Evolutionary conservation across 2,113 vertebrate genomes (phyloP).

Genomic region (Glaucomys volans): DNA sequence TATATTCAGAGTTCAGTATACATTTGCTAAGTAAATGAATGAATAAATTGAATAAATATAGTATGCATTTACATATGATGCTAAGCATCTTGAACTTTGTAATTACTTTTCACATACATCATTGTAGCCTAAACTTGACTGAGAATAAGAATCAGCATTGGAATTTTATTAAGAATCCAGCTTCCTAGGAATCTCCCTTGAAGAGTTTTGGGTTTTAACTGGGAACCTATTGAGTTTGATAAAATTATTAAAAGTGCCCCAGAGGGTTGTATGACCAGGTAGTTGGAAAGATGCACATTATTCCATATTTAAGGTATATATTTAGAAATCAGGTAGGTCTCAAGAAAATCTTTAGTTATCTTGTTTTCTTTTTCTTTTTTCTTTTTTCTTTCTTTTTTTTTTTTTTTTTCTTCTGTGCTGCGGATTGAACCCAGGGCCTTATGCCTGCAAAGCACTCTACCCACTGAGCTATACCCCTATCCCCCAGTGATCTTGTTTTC

Average conservation of each 20-base stretch:
- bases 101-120: not conserved
- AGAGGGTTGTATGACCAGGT: not conserved
- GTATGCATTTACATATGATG: not conserved
- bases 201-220: not conserved
- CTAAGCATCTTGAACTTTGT: not conserved
- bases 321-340: not conserved
- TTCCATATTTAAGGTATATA: not conserved
- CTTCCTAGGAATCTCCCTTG: not conserved
- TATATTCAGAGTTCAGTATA: not conserved
- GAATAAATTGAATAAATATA: not conserved
- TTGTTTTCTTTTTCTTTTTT: not conserved
- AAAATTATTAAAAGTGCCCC: not conserved
- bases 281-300: not conserved
- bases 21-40: constrained; percentile 45
- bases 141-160: not conserved
- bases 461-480: too few species aligned
- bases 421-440: too few species aligned
- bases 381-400: too few species aligned
- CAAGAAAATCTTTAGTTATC: not conserved
- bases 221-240: not conserved
- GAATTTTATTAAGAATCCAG: not conserved
- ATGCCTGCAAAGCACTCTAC: too few species aligned
- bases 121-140: not conserved
- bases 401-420: too few species aligned
- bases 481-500: not conserved